Base-by-base conservation (phyloP, 2,797 vertebrate genomes). In the Cheirogaleus major region DNA sequence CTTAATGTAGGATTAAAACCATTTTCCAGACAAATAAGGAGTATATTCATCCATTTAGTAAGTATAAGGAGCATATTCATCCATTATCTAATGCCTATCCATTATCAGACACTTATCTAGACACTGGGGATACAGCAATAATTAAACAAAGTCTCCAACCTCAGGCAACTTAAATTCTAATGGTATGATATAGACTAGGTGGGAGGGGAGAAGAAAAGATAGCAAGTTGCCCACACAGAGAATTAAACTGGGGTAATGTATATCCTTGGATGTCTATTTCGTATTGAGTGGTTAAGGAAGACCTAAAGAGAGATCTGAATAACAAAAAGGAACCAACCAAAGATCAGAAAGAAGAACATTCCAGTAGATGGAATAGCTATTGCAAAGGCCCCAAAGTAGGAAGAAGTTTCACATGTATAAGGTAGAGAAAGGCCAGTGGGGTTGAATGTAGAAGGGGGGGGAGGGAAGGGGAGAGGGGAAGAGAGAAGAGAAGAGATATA, bases 21-120 rank as follows among this genome's bases (percentile, higher is more conserved):
- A 95, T 84, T 83, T 89, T 92, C 85, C 41, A 76, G 67, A 75
- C 45, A 50, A 63, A 72, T 81, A 84, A 63, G 30, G 43, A 87
- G 65, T 11, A 80, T 5, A 81, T 61, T 50, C 27, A 52, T 61
- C 55, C 76, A 63, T 25, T 93, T 70, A 87, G 18, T 78, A 89
- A 78, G 45, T 70, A 93, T 35, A 38, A 38, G 38, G 38, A 38
- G 38, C 38, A 38, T 38, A 38, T 38, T 38, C 63, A 81, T 80
- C n/a, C 18, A 79, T 52, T 88, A 79, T 63, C 48, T 85, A 76
- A 88, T 88, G 67, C 35, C 48, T 78, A 85, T 32, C 59, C 48
- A 67, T 67, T 30, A 45, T 45, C 43, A 65, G 45, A 48, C 23
- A 76, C 13, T 87, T 61, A 79, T 48, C 50, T 80, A 55, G 57